Percentiles rank a stretch among this genome's conserved stretches.
phyloP scores from a whole-genome alignment of 2,113 vertebrate species.

The Conger conger region DNA sequence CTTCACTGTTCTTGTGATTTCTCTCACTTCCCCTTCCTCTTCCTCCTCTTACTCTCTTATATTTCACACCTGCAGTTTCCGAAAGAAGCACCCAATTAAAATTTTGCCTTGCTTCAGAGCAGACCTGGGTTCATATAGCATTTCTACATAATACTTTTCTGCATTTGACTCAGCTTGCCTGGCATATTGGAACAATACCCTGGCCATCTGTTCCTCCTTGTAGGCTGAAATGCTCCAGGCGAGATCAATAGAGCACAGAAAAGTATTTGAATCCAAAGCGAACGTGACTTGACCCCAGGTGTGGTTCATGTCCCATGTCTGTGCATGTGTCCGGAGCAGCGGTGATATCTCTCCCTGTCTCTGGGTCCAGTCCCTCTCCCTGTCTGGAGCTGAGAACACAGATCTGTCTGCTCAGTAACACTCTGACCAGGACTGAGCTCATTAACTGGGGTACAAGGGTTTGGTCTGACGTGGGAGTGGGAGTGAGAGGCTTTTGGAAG shows the following conservation, averaged over 20 bases:
- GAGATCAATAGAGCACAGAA: no score
- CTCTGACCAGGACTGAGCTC: constrained; percentile 65
- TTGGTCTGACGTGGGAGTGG: neutral
- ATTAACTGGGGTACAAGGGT: constrained; percentile 52
- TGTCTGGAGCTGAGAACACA: constrained; percentile 58
- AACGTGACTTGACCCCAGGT: no score
- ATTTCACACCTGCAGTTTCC: constrained; percentile 41
- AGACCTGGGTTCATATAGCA: no score
- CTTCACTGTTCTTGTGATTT: neutral
- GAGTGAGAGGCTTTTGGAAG: constrained; percentile 34
- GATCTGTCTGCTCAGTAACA: constrained; percentile 64
- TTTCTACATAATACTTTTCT: no score
- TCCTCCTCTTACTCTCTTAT: constrained; percentile 31
- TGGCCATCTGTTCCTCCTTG: no score
- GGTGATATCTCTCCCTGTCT: constrained; percentile 9
- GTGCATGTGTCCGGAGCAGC: constrained; percentile 21
- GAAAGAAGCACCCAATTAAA: constrained; percentile 53
- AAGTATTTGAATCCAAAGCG: no score
- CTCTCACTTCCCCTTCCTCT: constrained; percentile 48
- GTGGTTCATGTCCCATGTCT: no score
- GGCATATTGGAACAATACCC: no score
- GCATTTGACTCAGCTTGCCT: no score
- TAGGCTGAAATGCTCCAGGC: no score
- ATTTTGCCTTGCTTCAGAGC: constrained; percentile 51
- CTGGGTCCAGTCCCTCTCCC: constrained; percentile 36